Percentiles rank a stretch among this genome's conserved stretches.
Evolutionary conservation across 1,140 invertebrate species (phyloP).

Genomic region (Listronotus oregonensis): DNA sequence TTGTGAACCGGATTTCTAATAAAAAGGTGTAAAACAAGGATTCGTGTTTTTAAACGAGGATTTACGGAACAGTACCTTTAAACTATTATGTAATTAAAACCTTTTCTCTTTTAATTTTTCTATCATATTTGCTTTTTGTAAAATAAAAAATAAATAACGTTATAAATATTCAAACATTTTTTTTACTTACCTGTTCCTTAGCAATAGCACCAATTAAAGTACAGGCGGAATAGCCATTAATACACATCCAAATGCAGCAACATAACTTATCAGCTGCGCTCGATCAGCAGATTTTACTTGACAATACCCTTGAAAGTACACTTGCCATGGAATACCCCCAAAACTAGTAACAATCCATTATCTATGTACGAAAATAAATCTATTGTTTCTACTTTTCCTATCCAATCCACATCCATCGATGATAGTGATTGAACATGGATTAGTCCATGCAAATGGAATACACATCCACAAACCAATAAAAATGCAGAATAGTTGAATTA

Average conservation of each 20-base stretch:
- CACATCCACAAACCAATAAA: constrained; percentile 98
- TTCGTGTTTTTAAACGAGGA: too few relatives aligned
- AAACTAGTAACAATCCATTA: constrained; percentile 87
- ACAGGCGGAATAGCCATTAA: constrained; percentile 96
- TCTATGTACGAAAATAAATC: constrained; percentile 88
- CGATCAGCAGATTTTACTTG: constrained; percentile 90
- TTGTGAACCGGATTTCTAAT: too few relatives aligned
- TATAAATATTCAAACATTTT: too few relatives aligned
- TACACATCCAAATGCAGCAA: constrained; percentile 92
- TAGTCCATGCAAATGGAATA: constrained; percentile 92
- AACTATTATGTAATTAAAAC: too few relatives aligned
- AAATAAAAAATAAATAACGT: too few relatives aligned
- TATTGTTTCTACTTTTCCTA: constrained; percentile 74
- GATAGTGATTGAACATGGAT: constrained; percentile 81
- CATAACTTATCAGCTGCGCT: constrained; percentile 94
- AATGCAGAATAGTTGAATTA: constrained; percentile 98
- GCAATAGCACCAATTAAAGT: constrained; percentile 95
- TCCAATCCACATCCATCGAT: constrained; percentile 87
- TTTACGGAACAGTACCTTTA: too few relatives aligned
- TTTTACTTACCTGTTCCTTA: constrained; percentile 80
- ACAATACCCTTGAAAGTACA: constrained; percentile 98
- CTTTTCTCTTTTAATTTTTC: too few relatives aligned
- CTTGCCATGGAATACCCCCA: constrained; percentile 99
- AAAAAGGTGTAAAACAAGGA: too few relatives aligned
- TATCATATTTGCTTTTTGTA: too few relatives aligned